These are phyloP conservation scores for Tretioscincus oriximinensis DNA, from an alignment of 2,113 vertebrate genomes.

Conservation along the genomic window DNA sequence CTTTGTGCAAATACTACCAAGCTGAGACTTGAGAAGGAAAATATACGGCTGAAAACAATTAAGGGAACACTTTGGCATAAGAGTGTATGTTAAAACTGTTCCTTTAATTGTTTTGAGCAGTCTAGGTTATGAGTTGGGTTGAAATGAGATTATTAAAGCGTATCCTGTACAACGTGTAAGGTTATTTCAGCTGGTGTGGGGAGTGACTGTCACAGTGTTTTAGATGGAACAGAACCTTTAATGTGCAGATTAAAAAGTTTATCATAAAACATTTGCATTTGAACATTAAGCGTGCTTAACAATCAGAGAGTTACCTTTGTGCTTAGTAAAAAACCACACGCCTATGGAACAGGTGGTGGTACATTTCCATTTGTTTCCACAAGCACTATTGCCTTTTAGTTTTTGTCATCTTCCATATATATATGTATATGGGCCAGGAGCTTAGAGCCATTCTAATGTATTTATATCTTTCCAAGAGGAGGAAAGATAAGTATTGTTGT, in stretches of 20 bases:
- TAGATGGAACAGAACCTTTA: neutral
- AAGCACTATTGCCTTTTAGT: neutral
- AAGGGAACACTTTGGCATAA: too few relatives aligned
- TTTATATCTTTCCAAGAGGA: neutral
- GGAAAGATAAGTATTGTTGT: neutral
- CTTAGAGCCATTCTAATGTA: neutral
- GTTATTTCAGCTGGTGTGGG: neutral
- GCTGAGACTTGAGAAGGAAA: neutral
- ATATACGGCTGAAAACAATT: too few relatives aligned
- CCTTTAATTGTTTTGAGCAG: too few relatives aligned
- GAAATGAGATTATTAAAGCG: slow-evolving; percentile 3
- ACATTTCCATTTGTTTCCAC: neutral
- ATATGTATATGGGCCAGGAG: too few relatives aligned
- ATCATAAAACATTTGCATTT: neutral
- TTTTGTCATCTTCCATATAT: neutral
- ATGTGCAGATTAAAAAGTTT: neutral
- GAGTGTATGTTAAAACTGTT: too few relatives aligned
- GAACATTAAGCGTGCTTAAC: neutral
- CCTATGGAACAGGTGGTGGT: neutral
- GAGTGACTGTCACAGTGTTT: neutral
- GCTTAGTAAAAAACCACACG: neutral
- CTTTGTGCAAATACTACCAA: neutral
- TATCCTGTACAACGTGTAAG: neutral
- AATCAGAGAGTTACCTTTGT: neutral
- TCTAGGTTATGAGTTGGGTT: neutral